Evolutionary conservation across 64 coral and sea anemone species (phyloP).

Genomic region (Dendronephthya gigantea): DNA sequence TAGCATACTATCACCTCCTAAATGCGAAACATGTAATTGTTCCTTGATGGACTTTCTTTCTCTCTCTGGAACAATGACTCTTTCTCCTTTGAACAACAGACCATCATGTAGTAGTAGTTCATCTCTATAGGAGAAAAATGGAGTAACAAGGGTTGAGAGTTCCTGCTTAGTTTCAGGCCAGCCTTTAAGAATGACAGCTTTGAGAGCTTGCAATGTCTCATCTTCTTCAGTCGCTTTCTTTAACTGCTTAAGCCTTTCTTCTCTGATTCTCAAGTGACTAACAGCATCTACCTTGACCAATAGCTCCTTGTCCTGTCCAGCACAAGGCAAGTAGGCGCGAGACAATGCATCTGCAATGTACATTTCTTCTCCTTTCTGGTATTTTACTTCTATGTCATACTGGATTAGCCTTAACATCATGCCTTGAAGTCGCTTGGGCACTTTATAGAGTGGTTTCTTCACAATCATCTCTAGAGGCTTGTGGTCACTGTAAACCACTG

Average conservation of each 20-base stretch:
- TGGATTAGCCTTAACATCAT: too few species aligned
- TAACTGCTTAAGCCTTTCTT: not conserved
- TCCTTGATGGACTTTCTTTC: not conserved
- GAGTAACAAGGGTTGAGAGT: not conserved
- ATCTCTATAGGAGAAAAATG: conserved; percentile 6
- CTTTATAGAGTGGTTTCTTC: too few species aligned
- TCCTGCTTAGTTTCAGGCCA: not conserved
- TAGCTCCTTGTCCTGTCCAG: too few species aligned
- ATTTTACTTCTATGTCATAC: too few species aligned
- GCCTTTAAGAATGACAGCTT: not conserved
- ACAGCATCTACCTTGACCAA: too few species aligned
- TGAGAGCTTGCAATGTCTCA: not conserved
- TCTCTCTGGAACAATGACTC: not conserved
- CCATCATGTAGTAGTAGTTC: not conserved
- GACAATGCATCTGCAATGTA: too few species aligned
- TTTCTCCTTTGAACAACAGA: not conserved
- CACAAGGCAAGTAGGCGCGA: too few species aligned
- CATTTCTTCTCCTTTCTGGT: too few species aligned
- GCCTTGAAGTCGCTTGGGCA: too few species aligned
- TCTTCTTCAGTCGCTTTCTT: not conserved
- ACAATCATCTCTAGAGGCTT: too few species aligned
- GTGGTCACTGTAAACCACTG: too few species aligned
- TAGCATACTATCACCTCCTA: not conserved
- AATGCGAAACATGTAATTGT: not conserved
- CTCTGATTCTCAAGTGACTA: too few species aligned